Conservation (phyloP, 2,888 invertebrate genomes). For the Scaptomyza caliginosa region DNA sequence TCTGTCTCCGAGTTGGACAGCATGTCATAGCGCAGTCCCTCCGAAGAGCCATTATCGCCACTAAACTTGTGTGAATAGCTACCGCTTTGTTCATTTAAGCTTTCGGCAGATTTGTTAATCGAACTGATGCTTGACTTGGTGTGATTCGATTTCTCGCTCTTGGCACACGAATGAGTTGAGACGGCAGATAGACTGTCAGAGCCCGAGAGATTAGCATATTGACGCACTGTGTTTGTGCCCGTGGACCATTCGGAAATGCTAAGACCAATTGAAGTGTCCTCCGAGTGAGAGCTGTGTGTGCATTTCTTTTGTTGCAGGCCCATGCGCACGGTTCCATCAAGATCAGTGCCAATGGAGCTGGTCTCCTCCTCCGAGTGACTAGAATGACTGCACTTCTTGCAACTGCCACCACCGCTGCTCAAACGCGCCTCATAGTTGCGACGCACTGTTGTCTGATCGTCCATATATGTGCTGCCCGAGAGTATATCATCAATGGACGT, state of each 20-base stretch:
- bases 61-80: constrained; percentile 83
- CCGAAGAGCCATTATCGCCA: constrained; percentile 83
- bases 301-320: constrained; percentile 92
- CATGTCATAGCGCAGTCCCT: constrained; percentile 86
- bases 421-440: constrained; percentile 84
- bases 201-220: constrained; percentile 90
- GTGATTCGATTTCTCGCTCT: constrained; percentile 87
- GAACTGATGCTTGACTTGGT: constrained; percentile 86
- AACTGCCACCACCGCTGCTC: constrained; percentile 85
- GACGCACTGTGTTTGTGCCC: constrained; percentile 92
- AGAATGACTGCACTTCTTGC: constrained; percentile 88
- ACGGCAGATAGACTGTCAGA: constrained; percentile 86
- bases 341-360: constrained; percentile 90
- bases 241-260: constrained; percentile 95
- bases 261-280: constrained; percentile 93
- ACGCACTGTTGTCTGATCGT: constrained; percentile 86
- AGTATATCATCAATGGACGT: constrained; percentile 87
- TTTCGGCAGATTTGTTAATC: constrained; percentile 86
- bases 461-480: constrained; percentile 85
- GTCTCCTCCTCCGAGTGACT: constrained; percentile 91
- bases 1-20: constrained; percentile 87
- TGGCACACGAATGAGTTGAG: constrained; percentile 86
- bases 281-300: constrained; percentile 93
- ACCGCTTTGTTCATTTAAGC: constrained; percentile 83
- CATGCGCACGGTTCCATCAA: constrained; percentile 92